A percentile compares a stretch with the other conserved stretches of the same genome.
Conservation (phyloP, 2,113 vertebrate genomes). For the Tursiops truncatus region DNA sequence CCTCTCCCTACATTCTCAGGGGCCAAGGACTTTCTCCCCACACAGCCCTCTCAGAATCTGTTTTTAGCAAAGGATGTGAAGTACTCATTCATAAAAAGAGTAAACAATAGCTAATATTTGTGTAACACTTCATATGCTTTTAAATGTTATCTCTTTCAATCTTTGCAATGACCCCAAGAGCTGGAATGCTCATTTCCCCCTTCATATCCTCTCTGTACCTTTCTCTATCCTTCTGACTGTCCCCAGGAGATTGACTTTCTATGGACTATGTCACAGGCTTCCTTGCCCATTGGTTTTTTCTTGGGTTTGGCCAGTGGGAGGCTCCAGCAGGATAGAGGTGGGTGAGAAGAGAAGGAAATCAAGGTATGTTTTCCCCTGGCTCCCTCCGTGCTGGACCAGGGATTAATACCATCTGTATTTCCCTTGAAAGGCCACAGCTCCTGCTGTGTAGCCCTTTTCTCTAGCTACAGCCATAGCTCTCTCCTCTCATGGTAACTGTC, state of each 20-base stretch:
- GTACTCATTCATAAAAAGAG: neutral
- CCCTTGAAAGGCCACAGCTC: neutral
- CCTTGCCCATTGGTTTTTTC: neutral
- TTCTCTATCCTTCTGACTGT: neutral
- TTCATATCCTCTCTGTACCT: neutral
- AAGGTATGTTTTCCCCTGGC: neutral
- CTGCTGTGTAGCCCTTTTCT: neutral
- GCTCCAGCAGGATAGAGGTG: neutral
- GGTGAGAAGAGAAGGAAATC: neutral
- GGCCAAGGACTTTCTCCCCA: neutral
- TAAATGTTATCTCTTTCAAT: neutral
- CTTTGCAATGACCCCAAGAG: neutral
- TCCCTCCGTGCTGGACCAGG: neutral
- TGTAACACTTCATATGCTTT: neutral
- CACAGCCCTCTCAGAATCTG: neutral
- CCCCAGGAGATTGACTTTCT: neutral
- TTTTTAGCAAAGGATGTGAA: neutral
- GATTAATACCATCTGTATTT: neutral
- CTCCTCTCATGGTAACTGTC: neutral
- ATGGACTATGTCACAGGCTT: neutral
- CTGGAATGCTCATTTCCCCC: neutral
- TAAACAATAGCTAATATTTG: neutral
- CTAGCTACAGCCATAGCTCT: neutral
- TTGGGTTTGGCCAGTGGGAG: neutral
- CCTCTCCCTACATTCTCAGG: neutral